Base-by-base conservation (phyloP, 2,113 vertebrate genomes). In the Hirundichthys speculiger region DNA sequence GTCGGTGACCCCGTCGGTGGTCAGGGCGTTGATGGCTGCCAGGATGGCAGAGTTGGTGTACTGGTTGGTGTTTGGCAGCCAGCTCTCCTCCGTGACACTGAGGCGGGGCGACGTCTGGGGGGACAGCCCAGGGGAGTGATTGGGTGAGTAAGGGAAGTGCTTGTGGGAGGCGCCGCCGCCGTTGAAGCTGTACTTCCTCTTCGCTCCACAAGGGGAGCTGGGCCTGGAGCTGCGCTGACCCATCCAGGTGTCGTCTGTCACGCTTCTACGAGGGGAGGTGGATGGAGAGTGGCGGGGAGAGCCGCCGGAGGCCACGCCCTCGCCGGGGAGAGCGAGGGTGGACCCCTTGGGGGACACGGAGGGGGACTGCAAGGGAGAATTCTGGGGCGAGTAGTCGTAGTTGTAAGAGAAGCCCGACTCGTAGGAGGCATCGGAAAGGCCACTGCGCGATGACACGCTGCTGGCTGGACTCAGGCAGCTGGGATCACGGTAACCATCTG, bases 11-110 rank as follows among this genome's bases (percentile, higher is more conserved):
- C 95, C 89, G 61, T 99, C 98, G 0, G 98, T 99, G 92, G 94
- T 97, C 81, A 99, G 92, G 22, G 98, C 98, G 0, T 98, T 99
- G 81, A 99, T 99, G 86, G 98, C 98, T 0, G 96, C 98, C 0
- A 99, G 94, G 0, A 99, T 99, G 80, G 98, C 98, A 0, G 96
- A 99, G 86, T 98, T 99, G 89, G 97, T 97, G 77, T 97, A 98
- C 83, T 98, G 98, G 71, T 97, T 98, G 79, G 94, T 95, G 86
- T 94, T 95, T 15, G 95, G 93, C 55, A 97, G 90, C 97, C 96
- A 98, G 0, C 87, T 92, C 69, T 98, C 96, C 18, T 98, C 98
- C 0, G 95, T 96, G 66, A 98, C 82, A 0, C 98, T 98, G 78
- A 97, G 94, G 9, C 96, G 93, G 0, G 97, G 98, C 0, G 98